A percentile compares a stretch with the other conserved stretches of the same genome.
Evolutionary conservation across 2,113 vertebrate species (phyloP).

Genomic region (Circaetus cinerascens): DNA sequence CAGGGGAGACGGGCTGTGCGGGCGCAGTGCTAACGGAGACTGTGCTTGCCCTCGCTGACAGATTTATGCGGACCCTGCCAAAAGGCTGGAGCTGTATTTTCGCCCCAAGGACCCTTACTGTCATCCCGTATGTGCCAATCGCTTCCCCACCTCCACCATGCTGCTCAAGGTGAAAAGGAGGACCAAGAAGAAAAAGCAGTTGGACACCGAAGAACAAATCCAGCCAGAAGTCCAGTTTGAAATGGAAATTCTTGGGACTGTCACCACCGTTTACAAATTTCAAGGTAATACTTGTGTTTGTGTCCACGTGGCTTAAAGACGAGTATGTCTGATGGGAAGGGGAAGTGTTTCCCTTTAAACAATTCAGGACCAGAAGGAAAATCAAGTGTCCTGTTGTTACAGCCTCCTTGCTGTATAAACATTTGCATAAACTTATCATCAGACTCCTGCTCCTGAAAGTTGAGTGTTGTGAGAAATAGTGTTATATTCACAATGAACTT

Average conservation of each 20-base stretch:
- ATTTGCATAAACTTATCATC: neutral
- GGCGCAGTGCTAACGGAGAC: accelerated
- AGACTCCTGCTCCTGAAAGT: neutral
- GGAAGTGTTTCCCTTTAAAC: neutral
- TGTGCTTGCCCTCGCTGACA: neutral
- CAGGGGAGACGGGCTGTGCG: accelerated
- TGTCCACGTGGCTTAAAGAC: accelerated
- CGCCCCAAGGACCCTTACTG: slow-evolving; percentile 93
- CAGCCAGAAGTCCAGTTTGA: slow-evolving; percentile 59
- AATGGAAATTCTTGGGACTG: slow-evolving; percentile 85
- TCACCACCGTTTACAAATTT: slow-evolving; percentile 92
- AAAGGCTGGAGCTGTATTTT: slow-evolving; percentile 89
- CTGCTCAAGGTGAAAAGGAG: slow-evolving; percentile 83
- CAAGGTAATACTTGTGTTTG: slow-evolving; percentile 78
- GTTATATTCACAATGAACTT: neutral
- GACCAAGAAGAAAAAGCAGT: slow-evolving; percentile 45
- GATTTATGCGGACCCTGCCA: slow-evolving; percentile 85
- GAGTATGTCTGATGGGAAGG: neutral
- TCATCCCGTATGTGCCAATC: slow-evolving; percentile 90
- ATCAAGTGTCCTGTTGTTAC: neutral
- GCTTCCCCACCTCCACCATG: slow-evolving; percentile 87
- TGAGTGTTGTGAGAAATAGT: neutral
- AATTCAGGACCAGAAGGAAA: neutral
- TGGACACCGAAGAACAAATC: neutral
- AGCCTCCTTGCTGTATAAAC: neutral